Base-by-base conservation (phyloP, 1,140 invertebrate genomes). In the Eurosta solidaginis region DNA sequence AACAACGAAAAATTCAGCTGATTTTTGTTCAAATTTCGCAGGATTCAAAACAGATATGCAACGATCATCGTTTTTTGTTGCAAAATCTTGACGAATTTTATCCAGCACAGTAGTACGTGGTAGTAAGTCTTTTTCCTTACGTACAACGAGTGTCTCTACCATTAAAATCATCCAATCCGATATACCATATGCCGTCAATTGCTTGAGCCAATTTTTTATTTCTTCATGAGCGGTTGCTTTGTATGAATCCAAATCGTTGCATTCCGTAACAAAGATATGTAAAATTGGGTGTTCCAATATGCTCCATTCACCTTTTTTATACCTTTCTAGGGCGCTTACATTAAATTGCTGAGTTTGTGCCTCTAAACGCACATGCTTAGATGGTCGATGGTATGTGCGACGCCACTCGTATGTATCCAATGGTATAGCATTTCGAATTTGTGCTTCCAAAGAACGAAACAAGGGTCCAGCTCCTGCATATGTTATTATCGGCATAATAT, bases 201-300 rank as follows among this genome's bases (percentile, higher is more conserved):
- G 91, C 82, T 93, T 94, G 20, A 97, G 88, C 97, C 97, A 98
- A 81, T 89, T 89, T 87, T 96, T 93, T 80, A 98, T 95, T 81
- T 96, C 95, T 87, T 98, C 96, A 89, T 92, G 93, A 9, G 96
- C 91, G 74, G 89, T 92, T 73, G 92, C 90, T 90, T 97, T 97
- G 85, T 98, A 98, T 44, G 92, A 90, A 87, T 98, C 97, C 79
- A 97, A 89, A 91, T 98, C 97, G 81, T 92, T 91, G 89, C 96
- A 98, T 88, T 98, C 96, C 50, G 94, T 97, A 93, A 96, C 97
- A 89, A 94, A 99, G 75, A 96, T 96, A 88, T 99, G 96, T 84
- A 99, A 94, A 84, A 98, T 93, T 27, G 96, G 95, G 80, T 95
- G 93, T 79, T 95, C 93, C 59, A 96, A 90, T 29, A 98, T 90